Evolutionary conservation across 2,888 invertebrate genomes (phyloP).

Genomic region (Flexamia atlantica): DNA sequence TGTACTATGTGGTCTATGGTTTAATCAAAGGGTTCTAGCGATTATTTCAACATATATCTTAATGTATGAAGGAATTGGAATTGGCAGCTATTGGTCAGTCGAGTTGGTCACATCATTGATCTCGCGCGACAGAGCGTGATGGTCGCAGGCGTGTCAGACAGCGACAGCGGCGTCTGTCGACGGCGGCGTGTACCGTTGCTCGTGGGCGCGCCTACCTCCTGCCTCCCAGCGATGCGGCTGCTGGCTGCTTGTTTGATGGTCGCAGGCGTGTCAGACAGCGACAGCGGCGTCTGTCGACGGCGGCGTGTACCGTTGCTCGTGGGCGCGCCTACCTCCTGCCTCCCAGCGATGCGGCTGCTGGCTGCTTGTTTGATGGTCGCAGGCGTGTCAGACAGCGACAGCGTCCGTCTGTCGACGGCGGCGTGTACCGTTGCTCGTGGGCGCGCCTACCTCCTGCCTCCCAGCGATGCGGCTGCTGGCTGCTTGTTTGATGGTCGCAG

Average conservation of each 20-base stretch:
- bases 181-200: slow-evolving; percentile 22
- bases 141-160: not conserved
- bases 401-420: not conserved
- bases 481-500: not conserved
- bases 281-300: not conserved
- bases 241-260: too few relatives aligned
- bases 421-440: slow-evolving; percentile 19
- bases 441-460: slow-evolving; percentile 6
- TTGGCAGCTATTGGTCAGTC: not conserved
- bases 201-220: slow-evolving; percentile 19
- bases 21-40: too few relatives aligned
- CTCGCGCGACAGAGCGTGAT: not conserved
- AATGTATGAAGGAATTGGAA: too few relatives aligned
- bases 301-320: slow-evolving; percentile 14
- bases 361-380: too few relatives aligned
- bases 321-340: slow-evolving; percentile 16
- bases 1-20: too few relatives aligned
- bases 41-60: too few relatives aligned
- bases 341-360: too few relatives aligned
- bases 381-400: not conserved
- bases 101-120: not conserved
- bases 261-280: not conserved
- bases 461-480: too few relatives aligned
- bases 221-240: too few relatives aligned
- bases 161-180: not conserved